These are phyloP conservation scores for Chlorodrepanis virens DNA, from an alignment of 2,113 vertebrate genomes.

Conservation along the genomic window DNA sequence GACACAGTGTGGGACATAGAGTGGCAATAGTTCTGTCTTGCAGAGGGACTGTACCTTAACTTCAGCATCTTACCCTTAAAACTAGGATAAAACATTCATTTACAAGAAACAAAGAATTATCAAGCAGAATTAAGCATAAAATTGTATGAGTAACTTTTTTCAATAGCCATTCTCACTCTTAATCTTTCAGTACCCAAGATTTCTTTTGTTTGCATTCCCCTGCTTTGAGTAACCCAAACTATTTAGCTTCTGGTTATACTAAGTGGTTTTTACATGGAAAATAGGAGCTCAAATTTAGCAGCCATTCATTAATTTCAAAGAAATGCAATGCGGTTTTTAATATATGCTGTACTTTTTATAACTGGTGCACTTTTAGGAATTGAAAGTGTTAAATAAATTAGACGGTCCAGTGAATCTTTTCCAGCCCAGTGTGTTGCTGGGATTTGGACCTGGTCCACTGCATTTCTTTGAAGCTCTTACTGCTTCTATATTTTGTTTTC, in stretches of 20 bases:
- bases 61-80: neutral
- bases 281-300: neutral
- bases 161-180: neutral
- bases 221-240: neutral
- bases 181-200: neutral
- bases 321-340: neutral
- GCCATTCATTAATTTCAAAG: neutral
- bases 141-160: neutral
- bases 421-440: conserved; percentile 31
- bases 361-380: neutral
- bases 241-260: neutral
- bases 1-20: neutral
- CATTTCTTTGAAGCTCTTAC: conserved; percentile 66
- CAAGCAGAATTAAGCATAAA: neutral
- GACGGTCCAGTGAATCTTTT: conserved; percentile 35
- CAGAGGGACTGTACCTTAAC: neutral
- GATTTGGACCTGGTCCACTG: conserved; percentile 56
- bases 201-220: neutral
- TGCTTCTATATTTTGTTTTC: conserved; percentile 64
- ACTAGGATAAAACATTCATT: neutral
- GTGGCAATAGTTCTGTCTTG: too few relatives aligned
- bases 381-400: conserved; percentile 49
- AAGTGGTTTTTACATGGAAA: conserved; percentile 10
- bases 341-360: neutral
- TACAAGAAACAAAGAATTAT: neutral